A percentile compares a stretch with the other conserved stretches of the same genome.
Conservation (phyloP, 2,888 invertebrate species). For the Tupiocoris notatus region DNA sequence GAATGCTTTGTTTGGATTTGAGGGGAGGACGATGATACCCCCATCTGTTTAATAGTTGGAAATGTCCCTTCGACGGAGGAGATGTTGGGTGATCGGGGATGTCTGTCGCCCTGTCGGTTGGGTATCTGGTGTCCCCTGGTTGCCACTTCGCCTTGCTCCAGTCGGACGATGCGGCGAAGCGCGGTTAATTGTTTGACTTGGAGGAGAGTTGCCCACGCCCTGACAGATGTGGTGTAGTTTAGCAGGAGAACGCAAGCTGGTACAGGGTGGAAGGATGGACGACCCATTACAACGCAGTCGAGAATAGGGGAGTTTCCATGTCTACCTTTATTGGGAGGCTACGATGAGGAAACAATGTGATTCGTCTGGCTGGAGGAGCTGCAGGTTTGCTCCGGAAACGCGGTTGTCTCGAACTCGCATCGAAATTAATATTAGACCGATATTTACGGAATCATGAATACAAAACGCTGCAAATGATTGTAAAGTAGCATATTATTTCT, state of each 20-base stretch:
- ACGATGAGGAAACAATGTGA: background rate
- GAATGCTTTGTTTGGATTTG: conserved; percentile 16
- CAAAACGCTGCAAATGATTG: too few species aligned
- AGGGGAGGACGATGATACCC: conserved; percentile 8
- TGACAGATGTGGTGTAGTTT: conserved; percentile 15
- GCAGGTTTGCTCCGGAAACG: too few species aligned
- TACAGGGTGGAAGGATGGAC: background rate
- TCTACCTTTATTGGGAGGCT: background rate
- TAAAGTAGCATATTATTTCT: too few species aligned
- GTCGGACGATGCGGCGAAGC: too few species aligned
- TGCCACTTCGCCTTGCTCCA: background rate
- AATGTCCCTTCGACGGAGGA: background rate
- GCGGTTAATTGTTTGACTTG: conserved; percentile 32
- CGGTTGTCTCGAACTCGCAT: too few species aligned
- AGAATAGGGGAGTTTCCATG: background rate
- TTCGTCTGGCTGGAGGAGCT: too few species aligned
- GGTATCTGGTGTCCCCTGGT: conserved; percentile 3
- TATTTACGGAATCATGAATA: too few species aligned
- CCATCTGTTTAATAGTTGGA: conserved; percentile 26
- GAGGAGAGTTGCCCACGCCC: background rate
- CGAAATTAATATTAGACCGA: too few species aligned
- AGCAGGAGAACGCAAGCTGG: background rate
- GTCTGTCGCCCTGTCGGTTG: background rate
- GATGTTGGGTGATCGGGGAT: background rate
- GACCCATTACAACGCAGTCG: background rate